Base-by-base conservation (phyloP, 1,140 invertebrate species). In the Mesaphorura yosii region DNA sequence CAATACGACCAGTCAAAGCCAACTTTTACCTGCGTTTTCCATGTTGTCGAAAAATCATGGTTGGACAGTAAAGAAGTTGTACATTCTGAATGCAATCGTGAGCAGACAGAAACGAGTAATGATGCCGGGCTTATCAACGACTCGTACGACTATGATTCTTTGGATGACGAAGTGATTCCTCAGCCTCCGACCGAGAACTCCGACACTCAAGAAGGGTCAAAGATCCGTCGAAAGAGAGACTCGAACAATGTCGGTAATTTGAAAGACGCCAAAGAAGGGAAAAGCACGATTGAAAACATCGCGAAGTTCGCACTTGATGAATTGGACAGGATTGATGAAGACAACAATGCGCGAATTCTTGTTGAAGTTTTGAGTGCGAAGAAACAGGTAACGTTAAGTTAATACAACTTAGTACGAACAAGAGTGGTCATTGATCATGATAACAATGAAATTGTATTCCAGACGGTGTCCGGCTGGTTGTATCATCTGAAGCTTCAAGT, bases 261-360 rank as follows among this genome's bases (percentile, higher is more conserved):
- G 47, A 29, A 26, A 27, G 47, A 5, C 29, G 34, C 46, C 12
- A n/a, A 22, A 28, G 27, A 37, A 29, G 29, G 38, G 5, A 19
- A 53, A n/a, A 22, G 44, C 3, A 6, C 19, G n/a, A 19, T 44
- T 23, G 28, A 3, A 31, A 17, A 39, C 29, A 64, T 72, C 19
- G 67, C 72, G 2, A 56, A 66, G 42, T 68, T 67, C 56, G 71
- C 67, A 4, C 58, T 74, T 1, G 62, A 68, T 20, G 58, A 66
- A 26, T 48, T 74, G 15, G 73, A 75, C 51, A 58, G 64, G 6
- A 59, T 66, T 48, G 68, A 72, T 41, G 66, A 68, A 27, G 70
- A 69, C 48, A 64, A 71, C 48, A 70, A 66, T 26, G 72, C 68
- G 50, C 55, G 68, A 53, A 56, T 69, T 2, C 53, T 72, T 4